Base-by-base conservation (phyloP, 2,113 vertebrate genomes). In the Microcebus jonahi region DNA sequence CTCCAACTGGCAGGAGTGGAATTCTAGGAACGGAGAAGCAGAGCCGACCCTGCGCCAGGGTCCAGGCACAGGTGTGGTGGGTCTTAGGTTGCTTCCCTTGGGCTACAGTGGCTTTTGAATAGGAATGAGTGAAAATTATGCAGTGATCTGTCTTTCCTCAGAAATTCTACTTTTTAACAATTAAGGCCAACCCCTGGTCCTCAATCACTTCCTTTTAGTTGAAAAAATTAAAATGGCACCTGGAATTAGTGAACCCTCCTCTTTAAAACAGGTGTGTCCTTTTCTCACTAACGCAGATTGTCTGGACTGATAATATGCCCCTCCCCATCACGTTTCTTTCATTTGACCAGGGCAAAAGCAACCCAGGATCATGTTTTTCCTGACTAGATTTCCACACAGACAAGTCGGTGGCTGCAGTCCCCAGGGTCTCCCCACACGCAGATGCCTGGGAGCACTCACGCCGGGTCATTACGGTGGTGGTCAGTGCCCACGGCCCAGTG, bases 291-390 rank as follows among this genome's bases (percentile, higher is more conserved):
- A 31, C 29, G 50, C n/a, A 42, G 36, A 57, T 39, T 15, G 23
- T 31, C 25, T 27, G 11, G 65, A 39, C 34, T 67, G 25, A 34
- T 31, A 12, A 18, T n/a, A 5, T 36, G 17, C 39, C 29, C 9
- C 0, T 1, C 29, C n/a, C n/a, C 5, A 1, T 36, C 65, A 29
- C 0, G 23, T 27, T n/a, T 18, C 9, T 27, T 61, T 23, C 39
- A 11, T 48, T n/a, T 65, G 39, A 3, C 13, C 7, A 18, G 68
- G 42, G 39, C 34, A 34, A 15, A 75, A 70, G 70, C 6, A 8
- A 8, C 70, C 81, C 27, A 13, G 73, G 50, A 34, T 53, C 17
- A 34, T 20, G n/a, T 53, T 2, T 2, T 79, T 59, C 34, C 18
- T 18, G 48, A 31, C n/a, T 8, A n/a, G 39, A 27, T 91, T 48